A percentile compares a stretch with the other conserved stretches of the same genome.
These are phyloP conservation scores for Peromyscus polionotus DNA, from an alignment of 2,113 vertebrate species.

Conservation along the genomic window DNA sequence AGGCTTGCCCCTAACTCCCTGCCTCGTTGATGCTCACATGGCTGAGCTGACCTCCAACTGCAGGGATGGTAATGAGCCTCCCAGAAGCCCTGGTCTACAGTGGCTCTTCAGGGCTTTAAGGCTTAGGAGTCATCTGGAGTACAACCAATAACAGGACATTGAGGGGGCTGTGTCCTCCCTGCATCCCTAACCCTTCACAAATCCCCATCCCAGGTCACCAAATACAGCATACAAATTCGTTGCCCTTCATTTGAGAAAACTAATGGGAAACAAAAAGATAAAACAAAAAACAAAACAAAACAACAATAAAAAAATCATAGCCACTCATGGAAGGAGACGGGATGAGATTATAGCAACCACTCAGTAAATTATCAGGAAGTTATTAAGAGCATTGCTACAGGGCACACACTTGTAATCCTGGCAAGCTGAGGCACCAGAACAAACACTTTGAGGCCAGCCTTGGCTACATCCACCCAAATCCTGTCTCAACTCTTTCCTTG, in stretches of 20 bases:
- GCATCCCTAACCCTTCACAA: neutral
- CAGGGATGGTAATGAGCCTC: neutral
- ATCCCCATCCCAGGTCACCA: neutral
- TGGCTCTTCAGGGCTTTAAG: neutral
- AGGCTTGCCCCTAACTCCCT: neutral
- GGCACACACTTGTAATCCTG: neutral
- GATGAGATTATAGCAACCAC: neutral
- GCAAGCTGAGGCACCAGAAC: neutral
- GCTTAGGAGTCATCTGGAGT: neutral
- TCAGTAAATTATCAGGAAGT: neutral
- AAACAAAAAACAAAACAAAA: neutral
- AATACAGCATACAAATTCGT: neutral
- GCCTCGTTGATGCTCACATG: rapidly evolving
- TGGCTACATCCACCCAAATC: neutral
- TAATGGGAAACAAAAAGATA: neutral
- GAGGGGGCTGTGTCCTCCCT: neutral
- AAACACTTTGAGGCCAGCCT: neutral
- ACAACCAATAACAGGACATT: neutral
- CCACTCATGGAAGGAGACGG: neutral
- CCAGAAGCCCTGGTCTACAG: neutral
- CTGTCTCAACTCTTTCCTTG: neutral
- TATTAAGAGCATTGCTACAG: neutral
- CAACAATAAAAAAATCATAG: neutral
- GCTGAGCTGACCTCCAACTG: neutral
- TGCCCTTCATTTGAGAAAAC: slow-evolving; percentile 32